phyloP scores from a whole-genome alignment of 2,888 invertebrate genomes.

The Tiliacea aurago region DNA sequence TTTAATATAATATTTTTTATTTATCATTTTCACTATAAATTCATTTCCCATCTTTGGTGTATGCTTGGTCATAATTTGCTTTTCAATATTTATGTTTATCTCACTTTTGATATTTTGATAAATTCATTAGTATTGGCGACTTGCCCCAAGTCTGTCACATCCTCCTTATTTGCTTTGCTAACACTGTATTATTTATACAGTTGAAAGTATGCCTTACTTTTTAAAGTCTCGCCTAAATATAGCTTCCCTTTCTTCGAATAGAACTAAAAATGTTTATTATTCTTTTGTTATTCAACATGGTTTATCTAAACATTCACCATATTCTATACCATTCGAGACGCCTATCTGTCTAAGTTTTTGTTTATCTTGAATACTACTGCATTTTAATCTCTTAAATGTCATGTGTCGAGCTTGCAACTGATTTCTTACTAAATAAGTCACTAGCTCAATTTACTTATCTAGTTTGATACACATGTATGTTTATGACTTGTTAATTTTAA shows the following conservation, averaged over 20 bases:
- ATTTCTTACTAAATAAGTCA: constrained; percentile 60
- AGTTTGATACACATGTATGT: constrained; percentile 44
- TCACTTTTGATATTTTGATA: constrained; percentile 64
- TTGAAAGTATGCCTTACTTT: constrained; percentile 60
- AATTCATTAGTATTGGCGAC: constrained; percentile 75
- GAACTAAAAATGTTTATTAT: constrained; percentile 4
- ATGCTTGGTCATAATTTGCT: constrained; percentile 42
- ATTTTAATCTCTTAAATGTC: constrained; percentile 53
- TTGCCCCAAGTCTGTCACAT: constrained; percentile 67
- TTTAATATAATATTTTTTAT: not conserved
- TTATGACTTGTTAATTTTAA: constrained; percentile 40
- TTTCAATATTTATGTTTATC: constrained; percentile 70
- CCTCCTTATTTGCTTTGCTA: constrained; percentile 66
- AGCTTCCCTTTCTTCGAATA: constrained; percentile 35
- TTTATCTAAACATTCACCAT: constrained; percentile 23
- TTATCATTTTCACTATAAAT: constrained; percentile 1
- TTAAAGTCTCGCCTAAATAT: constrained; percentile 45
- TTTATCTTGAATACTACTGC: constrained; percentile 37
- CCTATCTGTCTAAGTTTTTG: constrained; percentile 36
- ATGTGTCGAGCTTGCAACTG: constrained; percentile 46
- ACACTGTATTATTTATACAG: constrained; percentile 68
- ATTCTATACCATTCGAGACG: constrained; percentile 13
- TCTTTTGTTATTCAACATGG: constrained; percentile 9
- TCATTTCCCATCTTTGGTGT: constrained; percentile 44
- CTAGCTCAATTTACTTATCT: constrained; percentile 43